Conservation (phyloP, 2,113 vertebrate species). For the Helogale parvula region DNA sequence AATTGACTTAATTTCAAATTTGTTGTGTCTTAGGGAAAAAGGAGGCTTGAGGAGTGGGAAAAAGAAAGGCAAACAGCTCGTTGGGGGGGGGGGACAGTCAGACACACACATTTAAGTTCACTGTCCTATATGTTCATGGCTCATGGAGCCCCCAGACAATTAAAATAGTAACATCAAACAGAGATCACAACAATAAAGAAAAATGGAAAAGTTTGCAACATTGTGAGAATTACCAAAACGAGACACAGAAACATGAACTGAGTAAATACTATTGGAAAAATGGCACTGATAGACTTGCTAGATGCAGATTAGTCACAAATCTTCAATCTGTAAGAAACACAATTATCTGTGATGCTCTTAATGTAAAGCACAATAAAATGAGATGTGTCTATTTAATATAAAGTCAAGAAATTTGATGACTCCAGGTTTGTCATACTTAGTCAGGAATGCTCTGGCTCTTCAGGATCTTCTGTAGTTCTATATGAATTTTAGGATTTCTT, state of each 20-base stretch:
- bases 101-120: neutral
- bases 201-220: neutral
- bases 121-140: neutral
- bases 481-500: too few relatives aligned
- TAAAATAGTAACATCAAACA: neutral
- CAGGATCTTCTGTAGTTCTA: too few relatives aligned
- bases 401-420: too few relatives aligned
- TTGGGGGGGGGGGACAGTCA: neutral
- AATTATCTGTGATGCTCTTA: too few relatives aligned
- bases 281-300: too few relatives aligned
- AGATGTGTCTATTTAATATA: too few relatives aligned
- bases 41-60: neutral
- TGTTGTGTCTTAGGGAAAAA: neutral
- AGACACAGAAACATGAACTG: neutral
- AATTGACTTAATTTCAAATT: neutral
- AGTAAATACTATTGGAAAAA: neutral
- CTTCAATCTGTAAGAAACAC: too few relatives aligned
- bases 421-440: too few relatives aligned
- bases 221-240: neutral
- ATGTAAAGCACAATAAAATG: too few relatives aligned
- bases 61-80: neutral
- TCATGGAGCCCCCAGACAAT: neutral
- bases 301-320: too few relatives aligned
- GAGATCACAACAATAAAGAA: neutral
- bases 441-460: too few relatives aligned